Base-by-base conservation (phyloP, 2,797 vertebrate species). In the Sternotherus odoratus region DNA sequence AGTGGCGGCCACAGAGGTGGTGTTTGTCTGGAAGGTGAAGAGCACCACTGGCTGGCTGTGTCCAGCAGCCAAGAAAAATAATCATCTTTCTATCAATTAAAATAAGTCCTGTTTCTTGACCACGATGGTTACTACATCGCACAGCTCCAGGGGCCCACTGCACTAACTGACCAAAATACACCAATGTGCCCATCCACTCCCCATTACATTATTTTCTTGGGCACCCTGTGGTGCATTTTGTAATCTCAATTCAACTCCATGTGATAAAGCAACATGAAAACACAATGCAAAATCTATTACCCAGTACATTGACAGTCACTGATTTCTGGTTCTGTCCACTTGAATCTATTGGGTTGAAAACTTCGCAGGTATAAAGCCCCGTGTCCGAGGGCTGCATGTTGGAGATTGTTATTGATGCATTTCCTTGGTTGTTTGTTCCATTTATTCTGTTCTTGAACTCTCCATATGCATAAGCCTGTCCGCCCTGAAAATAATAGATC, bases 341-440 rank as follows among this genome's bases (percentile, higher is more conserved):
- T 6, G 98, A 88, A n/a, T 98, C 98, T 3, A 98, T 98, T 1
- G 98, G 94, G 94, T 98, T 99, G 95, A 98, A 98, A 82, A 99
- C 98, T 77, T 98, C 98, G 30, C 99, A 99, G 23, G 82, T 97
- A 93, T 99, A 99, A 86, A 97, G 43, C 2, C 99, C 99, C 0
- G 98, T 94, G 72, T 99, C 99, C 8, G 97, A 96, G 33, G 97
- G 89, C 75, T 98, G 98, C 98, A 99, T 98, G 92, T 98, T 97
- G n/a, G 80, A 97, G 91, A 99, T 98, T 16, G 97, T 97, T 94
- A 99, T 98, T 4, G 98, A 98, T 39, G 98, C 98, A 1, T 99
- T 99, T 79, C 92, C 97, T 8, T 98, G 97, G 80, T 69, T 81
- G 16, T 91, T 92, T n/a, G 98, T 97, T 30, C 96, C 95, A 74